Base-by-base conservation (phyloP, 2,113 vertebrate genomes). In the Merops nubicus region DNA sequence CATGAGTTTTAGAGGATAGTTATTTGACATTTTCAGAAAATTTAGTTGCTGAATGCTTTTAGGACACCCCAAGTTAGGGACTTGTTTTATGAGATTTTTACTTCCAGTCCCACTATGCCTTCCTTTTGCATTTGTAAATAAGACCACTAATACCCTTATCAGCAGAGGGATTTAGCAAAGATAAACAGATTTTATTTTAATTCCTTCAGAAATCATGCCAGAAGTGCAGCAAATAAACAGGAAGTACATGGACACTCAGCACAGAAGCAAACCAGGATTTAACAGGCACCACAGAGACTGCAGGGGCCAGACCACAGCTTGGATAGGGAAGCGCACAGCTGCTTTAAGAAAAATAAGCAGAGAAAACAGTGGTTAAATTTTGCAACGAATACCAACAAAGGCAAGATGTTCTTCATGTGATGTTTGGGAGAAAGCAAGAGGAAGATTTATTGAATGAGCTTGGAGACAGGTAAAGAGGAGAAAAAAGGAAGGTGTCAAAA, bases 121-220 rank as follows among this genome's bases (percentile, higher is more conserved):
- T 65, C 47, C 68, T 88, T 67, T 92, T 83, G 67, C 2, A 1
- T 92, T 92, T 92, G 76, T 88, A 92, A 96, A 85, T 94, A 95
- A 88, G 65, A 76, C 38, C n/a, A 45, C 59, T 92, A 95, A 91
- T 85, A 67, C 72, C 34, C 83, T 91, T 95, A 97, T 97, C 88
- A 77, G 91, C 76, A 77, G 73, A 89, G 56, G 86, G 80, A 81
- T 96, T 96, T 97, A 92, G 86, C 8, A n/a, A 91, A 95, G 94
- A 95, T 93, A 96, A 97, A 93, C 91, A 96, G 95, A 96, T 93
- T 92, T 77, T 6, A 0, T 53, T 91, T 88, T 95, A 96, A 92
- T 94, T 95, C 88, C 79, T 92, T 93, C 94, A 97, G 91, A 97
- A 96, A 94, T 88, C 54, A 43, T 92, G 85, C 94, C 95, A 96